Conservation (phyloP, 1,140 invertebrate species). For the Olivierus martensii region DNA sequence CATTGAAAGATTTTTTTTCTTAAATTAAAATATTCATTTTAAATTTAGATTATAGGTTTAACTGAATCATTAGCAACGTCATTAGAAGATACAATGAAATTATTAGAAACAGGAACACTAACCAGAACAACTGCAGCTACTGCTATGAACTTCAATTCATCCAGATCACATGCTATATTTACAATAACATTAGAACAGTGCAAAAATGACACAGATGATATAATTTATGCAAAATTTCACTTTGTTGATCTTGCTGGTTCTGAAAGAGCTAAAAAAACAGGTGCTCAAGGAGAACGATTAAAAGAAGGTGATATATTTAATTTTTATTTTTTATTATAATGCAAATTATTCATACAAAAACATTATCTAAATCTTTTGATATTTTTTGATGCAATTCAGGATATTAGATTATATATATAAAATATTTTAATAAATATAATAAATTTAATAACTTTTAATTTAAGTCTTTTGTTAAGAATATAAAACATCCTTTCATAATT, state of each 20-base stretch:
- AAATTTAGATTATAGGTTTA: conserved; percentile 62
- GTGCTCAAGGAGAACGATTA: conserved; percentile 91
- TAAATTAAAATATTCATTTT: no score
- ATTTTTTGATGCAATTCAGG: no score
- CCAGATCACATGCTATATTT: conserved; percentile 96
- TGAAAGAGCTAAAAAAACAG: conserved; percentile 97
- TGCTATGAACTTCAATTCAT: conserved; percentile 97
- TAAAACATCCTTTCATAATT: no score
- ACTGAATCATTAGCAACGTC: conserved; percentile 68
- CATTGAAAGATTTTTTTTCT: no score
- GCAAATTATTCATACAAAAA: no score
- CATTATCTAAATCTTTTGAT: no score
- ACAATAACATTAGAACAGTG: conserved; percentile 64
- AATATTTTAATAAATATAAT: no score
- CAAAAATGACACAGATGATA: conserved; percentile 97
- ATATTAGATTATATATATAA: no score
- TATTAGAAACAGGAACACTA: conserved; percentile 94
- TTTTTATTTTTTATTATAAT: no score
- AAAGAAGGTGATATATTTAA: conserved; percentile 98
- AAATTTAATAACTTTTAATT: no score
- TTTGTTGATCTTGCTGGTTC: conserved; percentile 98
- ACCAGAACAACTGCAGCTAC: conserved; percentile 98
- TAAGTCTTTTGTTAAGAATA: no score
- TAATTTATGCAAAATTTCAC: conserved; percentile 96
- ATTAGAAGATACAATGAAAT: conserved; percentile 74